These are phyloP conservation scores for Drosophila niveifrons DNA, from an alignment of 2,888 invertebrate species.

Conservation along the genomic window DNA sequence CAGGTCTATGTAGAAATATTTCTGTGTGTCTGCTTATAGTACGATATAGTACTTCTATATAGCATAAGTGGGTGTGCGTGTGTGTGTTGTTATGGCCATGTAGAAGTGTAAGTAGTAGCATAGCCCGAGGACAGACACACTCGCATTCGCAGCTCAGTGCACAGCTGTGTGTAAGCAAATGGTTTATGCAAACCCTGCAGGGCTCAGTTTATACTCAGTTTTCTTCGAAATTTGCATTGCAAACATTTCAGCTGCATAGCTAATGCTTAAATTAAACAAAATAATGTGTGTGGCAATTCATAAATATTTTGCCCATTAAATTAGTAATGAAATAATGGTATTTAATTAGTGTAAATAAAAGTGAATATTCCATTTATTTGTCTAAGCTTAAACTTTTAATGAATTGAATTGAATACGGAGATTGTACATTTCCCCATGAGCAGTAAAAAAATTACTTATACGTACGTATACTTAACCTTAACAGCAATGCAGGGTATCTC, in stretches of 20 bases:
- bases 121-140: constrained; percentile 36
- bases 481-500: constrained; percentile 11
- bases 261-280: neutral
- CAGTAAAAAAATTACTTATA: neutral
- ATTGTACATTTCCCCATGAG: neutral
- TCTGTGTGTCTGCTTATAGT: neutral
- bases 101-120: constrained; percentile 17
- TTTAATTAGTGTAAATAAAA: neutral
- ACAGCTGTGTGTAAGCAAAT: constrained; percentile 48
- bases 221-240: constrained; percentile 1
- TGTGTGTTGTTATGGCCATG: constrained; percentile 46
- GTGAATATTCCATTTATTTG: neutral
- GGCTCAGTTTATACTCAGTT: constrained; percentile 29
- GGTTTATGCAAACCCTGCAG: constrained; percentile 38
- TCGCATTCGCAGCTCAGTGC: constrained; percentile 25
- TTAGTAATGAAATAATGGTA: no score
- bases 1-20: constrained; percentile 32
- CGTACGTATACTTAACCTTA: neutral
- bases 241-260: neutral
- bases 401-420: neutral
- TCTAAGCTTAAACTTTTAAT: neutral
- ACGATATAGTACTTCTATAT: no score
- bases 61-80: constrained; percentile 31
- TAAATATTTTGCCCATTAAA: no score
- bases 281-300: neutral